These are phyloP conservation scores for Polypedilum vanderplanki DNA, from an alignment of 1,140 invertebrate genomes.

Conservation along the genomic window DNA sequence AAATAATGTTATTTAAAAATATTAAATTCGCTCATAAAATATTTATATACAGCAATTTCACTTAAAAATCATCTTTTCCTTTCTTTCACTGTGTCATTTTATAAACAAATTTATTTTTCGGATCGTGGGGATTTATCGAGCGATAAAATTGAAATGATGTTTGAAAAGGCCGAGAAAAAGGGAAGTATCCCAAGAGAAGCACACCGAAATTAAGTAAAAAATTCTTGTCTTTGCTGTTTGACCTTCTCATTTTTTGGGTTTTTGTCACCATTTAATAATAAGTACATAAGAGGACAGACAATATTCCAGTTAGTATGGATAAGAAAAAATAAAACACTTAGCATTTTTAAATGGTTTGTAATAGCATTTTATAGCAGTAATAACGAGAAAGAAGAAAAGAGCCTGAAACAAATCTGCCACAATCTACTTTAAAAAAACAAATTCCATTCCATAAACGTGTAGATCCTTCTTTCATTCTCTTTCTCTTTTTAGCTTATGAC, in stretches of 20 bases:
- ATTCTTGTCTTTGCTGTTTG: neutral
- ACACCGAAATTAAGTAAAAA: neutral
- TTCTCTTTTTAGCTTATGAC: no score
- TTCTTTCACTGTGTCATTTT: neutral
- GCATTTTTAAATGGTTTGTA: no score
- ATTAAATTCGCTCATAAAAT: constrained; percentile 26
- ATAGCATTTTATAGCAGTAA: no score
- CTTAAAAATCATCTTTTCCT: neutral
- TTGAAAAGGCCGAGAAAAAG: neutral
- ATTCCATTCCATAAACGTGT: no score
- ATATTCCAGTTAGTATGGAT: no score
- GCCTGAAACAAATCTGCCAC: no score
- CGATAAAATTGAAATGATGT: constrained; percentile 27
- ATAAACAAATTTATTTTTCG: constrained; percentile 22
- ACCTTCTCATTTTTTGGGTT: constrained; percentile 3
- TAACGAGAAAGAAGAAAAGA: no score
- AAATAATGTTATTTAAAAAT: constrained; percentile 28
- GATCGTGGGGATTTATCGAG: constrained; percentile 24
- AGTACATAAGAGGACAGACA: no score
- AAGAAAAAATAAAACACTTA: no score
- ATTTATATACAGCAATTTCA: neutral
- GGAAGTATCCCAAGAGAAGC: neutral
- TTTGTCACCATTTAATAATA: no score
- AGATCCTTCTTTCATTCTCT: no score
- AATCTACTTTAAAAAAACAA: no score